Conservation (phyloP, 2,888 invertebrate genomes). For the Loripinus fragilis region DNA sequence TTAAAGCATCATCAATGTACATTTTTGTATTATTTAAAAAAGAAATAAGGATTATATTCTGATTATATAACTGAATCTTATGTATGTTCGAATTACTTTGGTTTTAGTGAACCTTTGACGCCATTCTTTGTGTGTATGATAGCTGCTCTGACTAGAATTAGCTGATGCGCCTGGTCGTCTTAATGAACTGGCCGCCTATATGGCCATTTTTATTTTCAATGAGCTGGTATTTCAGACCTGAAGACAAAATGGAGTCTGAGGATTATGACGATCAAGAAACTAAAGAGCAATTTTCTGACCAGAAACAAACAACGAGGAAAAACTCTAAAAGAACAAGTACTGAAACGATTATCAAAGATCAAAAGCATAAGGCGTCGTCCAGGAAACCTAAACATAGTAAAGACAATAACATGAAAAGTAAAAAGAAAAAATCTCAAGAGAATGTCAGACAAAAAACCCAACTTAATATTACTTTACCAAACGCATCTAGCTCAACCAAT, state of each 20-base stretch:
- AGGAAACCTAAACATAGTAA: neutral
- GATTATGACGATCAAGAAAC: neutral
- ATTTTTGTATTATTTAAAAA: too few relatives aligned
- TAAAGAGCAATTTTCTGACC: neutral
- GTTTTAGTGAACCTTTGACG: too few relatives aligned
- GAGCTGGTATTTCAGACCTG: slow-evolving; percentile 3
- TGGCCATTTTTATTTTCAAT: too few relatives aligned
- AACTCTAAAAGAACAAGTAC: neutral
- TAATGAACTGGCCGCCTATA: too few relatives aligned
- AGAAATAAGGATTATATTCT: too few relatives aligned
- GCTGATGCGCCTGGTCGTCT: too few relatives aligned
- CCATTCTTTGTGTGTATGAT: too few relatives aligned
- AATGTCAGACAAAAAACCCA: neutral
- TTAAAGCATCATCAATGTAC: too few relatives aligned
- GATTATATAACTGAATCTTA: too few relatives aligned
- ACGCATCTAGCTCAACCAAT: neutral
- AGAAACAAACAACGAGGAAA: neutral
- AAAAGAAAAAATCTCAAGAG: neutral
- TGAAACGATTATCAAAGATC: neutral
- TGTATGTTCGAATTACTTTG: too few relatives aligned
- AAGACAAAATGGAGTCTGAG: neutral
- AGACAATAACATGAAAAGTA: neutral
- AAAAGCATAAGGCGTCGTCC: neutral
- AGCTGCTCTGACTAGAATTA: too few relatives aligned
- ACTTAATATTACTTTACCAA: neutral